These are phyloP conservation scores for Cyprinodon tularosa DNA, from an alignment of 2,113 vertebrate species.

Conservation along the genomic window DNA sequence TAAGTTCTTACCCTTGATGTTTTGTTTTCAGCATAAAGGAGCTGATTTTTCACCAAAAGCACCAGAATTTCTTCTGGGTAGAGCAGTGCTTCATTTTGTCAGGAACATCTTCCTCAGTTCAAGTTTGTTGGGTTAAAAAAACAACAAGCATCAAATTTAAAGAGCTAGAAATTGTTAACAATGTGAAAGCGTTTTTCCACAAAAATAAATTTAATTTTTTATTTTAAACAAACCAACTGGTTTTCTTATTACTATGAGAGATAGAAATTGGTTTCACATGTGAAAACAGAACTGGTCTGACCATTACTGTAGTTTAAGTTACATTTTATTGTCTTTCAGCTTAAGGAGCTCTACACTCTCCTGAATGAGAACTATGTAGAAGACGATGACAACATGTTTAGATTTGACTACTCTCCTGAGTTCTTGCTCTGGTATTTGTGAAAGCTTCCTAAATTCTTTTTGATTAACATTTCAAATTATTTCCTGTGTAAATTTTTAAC, in stretches of 20 bases:
- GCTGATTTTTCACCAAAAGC: too few relatives aligned
- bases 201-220: too few relatives aligned
- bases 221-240: too few relatives aligned
- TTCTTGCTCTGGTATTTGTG: conserved; percentile 93
- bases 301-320: neutral
- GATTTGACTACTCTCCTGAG: conserved; percentile 97
- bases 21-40: too few relatives aligned
- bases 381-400: conserved; percentile 99
- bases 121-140: too few relatives aligned
- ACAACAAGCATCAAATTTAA: too few relatives aligned
- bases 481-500: neutral
- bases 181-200: too few relatives aligned
- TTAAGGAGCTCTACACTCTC: conserved; percentile 97
- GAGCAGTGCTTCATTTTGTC: too few relatives aligned
- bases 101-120: too few relatives aligned
- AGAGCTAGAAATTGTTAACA: too few relatives aligned
- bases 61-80: too few relatives aligned
- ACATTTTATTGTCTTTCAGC: conserved; percentile 71
- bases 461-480: neutral
- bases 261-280: neutral
- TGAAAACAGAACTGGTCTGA: neutral
- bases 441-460: neutral
- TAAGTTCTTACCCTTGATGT: too few relatives aligned
- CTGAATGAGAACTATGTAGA: conserved; percentile 99
- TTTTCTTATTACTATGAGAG: neutral